Conservation (phyloP, 2,888 invertebrate genomes). For the Chironomus riparius region DNA sequence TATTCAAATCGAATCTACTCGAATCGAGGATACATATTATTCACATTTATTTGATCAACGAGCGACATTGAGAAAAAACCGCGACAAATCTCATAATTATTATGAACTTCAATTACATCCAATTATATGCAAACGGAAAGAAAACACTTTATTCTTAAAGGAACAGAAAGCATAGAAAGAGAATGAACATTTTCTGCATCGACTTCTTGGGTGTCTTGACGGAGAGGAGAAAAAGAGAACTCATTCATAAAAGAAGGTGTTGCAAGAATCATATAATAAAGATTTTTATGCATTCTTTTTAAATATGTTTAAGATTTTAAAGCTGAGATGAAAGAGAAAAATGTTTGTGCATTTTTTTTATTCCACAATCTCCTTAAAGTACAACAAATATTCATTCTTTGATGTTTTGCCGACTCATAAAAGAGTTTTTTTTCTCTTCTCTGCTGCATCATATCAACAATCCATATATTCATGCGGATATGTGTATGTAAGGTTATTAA, state of each 20-base stretch:
- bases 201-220: not conserved
- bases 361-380: not conserved
- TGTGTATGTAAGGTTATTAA: no score
- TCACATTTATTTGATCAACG: no score
- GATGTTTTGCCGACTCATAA: not conserved
- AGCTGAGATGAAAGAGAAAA: not conserved
- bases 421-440: not conserved
- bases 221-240: not conserved
- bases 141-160: not conserved
- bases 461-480: no score
- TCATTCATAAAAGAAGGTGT: constrained; percentile 4
- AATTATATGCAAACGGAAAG: not conserved
- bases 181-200: not conserved
- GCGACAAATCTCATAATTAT: not conserved
- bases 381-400: not conserved
- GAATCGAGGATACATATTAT: no score
- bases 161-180: not conserved
- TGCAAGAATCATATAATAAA: constrained; percentile 4
- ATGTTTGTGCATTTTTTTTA: not conserved
- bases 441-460: not conserved
- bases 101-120: not conserved
- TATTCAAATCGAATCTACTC: no score
- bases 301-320: no score
- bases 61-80: not conserved
- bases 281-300: not conserved